Percentiles rank a stretch among this genome's conserved stretches.
Conservation (phyloP, 2,888 invertebrate genomes). For the Julus scanicus region DNA sequence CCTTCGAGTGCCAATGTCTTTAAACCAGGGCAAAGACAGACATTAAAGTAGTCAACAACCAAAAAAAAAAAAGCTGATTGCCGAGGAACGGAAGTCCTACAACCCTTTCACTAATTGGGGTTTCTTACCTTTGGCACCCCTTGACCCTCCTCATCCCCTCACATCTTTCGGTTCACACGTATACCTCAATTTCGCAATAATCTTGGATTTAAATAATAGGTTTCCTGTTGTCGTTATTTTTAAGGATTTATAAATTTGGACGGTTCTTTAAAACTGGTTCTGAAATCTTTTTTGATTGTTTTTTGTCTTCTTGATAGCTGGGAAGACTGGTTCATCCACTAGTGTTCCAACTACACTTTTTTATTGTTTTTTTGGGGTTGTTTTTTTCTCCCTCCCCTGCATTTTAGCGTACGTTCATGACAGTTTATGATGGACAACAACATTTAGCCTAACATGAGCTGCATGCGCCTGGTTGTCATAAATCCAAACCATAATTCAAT, state of each 20-base stretch:
- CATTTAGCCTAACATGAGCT: neutral
- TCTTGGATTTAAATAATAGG: constrained; percentile 27
- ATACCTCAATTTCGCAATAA: neutral
- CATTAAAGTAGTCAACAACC: neutral
- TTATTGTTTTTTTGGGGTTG: neutral
- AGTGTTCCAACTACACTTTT: neutral
- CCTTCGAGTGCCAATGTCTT: constrained; percentile 12
- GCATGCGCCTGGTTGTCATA: constrained; percentile 22
- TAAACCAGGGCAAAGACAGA: neutral
- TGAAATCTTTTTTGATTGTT: neutral
- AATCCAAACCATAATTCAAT: constrained; percentile 11
- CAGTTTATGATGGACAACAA: constrained; percentile 7
- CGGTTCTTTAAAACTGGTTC: neutral
- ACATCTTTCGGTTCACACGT: constrained; percentile 9
- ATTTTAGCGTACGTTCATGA: neutral
- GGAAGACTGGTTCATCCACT: neutral
- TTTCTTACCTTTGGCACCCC: constrained; percentile 12
- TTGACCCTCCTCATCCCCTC: neutral
- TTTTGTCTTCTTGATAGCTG: neutral
- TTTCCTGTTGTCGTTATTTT: constrained; percentile 41
- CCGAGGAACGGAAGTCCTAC: neutral
- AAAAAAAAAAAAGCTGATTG: neutral
- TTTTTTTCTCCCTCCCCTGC: too few species aligned
- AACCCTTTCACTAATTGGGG: constrained; percentile 27
- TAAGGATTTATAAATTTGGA: neutral